Evolutionary conservation across 1,140 invertebrate genomes (phyloP).

Genomic region (Drosophila melanogaster): Release_6_plus_ISO1_MT NT_033777.3:12873501-12874000

Average conservation of each 20-base stretch:
- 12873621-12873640: no score
- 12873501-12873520: constrained; percentile 60
- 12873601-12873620: background rate
- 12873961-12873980: constrained; percentile 47
- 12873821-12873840: constrained; percentile 33
- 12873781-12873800: constrained; percentile 20
- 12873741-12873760: background rate
- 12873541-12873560: constrained; percentile 63
- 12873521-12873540: constrained; percentile 60
- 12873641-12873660: no score
- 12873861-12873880: background rate
- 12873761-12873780: constrained; percentile 2
- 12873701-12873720: background rate
- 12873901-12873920: background rate
- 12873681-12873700: no score
- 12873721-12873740: background rate
- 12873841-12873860: constrained; percentile 17
- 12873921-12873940: constrained; percentile 2
- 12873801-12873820: constrained; percentile 57
- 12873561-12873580: constrained; percentile 20
- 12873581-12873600: background rate
- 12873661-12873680: no score
- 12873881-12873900: background rate
- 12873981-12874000: constrained; percentile 37
- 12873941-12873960: constrained; percentile 28